Evolutionary conservation across 1,140 invertebrate species (phyloP).

Genomic region (Neoseiulus cucumeris): DNA sequence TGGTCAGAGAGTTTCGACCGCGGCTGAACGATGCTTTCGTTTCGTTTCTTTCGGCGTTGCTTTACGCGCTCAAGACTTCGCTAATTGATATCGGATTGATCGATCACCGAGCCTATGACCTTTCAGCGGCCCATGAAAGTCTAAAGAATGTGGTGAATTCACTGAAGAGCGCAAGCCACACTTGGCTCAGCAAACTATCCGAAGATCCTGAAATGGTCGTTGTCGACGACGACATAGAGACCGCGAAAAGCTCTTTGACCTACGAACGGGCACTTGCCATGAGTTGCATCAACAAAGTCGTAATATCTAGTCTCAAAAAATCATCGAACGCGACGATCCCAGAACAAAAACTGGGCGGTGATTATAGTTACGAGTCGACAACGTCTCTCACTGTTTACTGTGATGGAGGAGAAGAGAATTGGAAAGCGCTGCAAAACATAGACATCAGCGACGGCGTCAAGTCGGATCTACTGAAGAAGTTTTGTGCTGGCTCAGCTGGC

Average conservation of each 20-base stretch:
- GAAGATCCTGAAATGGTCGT: neutral
- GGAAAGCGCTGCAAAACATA: neutral
- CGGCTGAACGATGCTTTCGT: neutral
- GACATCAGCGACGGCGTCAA: neutral
- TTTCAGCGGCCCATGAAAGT: neutral
- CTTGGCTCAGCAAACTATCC: neutral
- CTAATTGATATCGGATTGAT: neutral
- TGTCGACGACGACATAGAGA: neutral
- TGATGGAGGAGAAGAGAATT: neutral
- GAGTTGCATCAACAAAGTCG: conserved; percentile 8
- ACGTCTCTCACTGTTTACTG: conserved; percentile 1
- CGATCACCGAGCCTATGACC: neutral
- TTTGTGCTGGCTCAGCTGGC: neutral
- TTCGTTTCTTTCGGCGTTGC: conserved; percentile 1
- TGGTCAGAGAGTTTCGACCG: neutral
- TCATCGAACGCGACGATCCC: neutral
- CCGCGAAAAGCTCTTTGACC: neutral
- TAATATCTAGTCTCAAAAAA: neutral
- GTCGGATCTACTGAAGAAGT: neutral
- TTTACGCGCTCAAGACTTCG: conserved; percentile 4
- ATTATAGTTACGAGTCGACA: conserved; percentile 5
- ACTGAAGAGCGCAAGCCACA: neutral
- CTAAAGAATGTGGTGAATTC: neutral
- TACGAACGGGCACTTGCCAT: neutral
- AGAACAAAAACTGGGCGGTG: neutral